phyloP scores from a whole-genome alignment of 2,797 vertebrate species.

The Gadopsis marmoratus region DNA sequence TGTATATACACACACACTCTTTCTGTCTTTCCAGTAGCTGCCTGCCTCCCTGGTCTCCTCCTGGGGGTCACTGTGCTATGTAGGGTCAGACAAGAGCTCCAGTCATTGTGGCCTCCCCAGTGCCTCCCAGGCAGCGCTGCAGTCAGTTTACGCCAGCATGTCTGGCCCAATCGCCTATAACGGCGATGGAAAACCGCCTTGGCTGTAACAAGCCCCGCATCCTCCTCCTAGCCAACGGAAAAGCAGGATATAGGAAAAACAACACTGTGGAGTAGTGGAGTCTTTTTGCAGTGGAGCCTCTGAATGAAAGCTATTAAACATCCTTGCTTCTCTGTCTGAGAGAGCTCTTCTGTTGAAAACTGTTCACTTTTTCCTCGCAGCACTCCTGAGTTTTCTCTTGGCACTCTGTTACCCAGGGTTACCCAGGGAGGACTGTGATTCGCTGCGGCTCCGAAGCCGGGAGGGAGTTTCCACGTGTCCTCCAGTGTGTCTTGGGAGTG shows the following conservation, averaged over 20 bases:
- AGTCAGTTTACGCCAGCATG: slow-evolving; percentile 77
- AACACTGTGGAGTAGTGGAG: slow-evolving; percentile 61
- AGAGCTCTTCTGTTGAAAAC: slow-evolving; percentile 64
- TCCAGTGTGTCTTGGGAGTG: slow-evolving; percentile 64
- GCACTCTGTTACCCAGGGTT: slow-evolving; percentile 71
- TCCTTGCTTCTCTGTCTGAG: slow-evolving; percentile 52
- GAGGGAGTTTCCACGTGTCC: slow-evolving; percentile 86
- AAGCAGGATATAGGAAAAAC: slow-evolving; percentile 83
- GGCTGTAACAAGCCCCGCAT: slow-evolving; percentile 84
- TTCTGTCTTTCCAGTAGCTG: slow-evolving; percentile 59
- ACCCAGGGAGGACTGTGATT: slow-evolving; percentile 77
- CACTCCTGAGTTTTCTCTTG: slow-evolving; percentile 62
- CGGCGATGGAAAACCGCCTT: slow-evolving; percentile 87
- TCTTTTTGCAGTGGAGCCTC: slow-evolving; percentile 36
- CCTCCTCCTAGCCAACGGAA: slow-evolving; percentile 88
- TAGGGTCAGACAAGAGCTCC: slow-evolving; percentile 88
- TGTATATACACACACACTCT: slow-evolving; percentile 41
- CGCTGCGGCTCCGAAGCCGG: slow-evolving; percentile 60
- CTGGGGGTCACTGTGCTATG: slow-evolving; percentile 89
- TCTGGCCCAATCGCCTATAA: slow-evolving; percentile 83
- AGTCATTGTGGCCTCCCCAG: slow-evolving; percentile 86
- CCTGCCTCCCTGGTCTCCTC: slow-evolving; percentile 81
- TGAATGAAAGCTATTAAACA: slow-evolving; percentile 66
- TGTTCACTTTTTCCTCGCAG: slow-evolving; percentile 77
- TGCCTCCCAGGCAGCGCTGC: slow-evolving; percentile 79